A percentile compares a stretch with the other conserved stretches of the same genome.
These are phyloP conservation scores for Centruroides vittatus DNA, from an alignment of 1,140 invertebrate species.

Conservation along the genomic window DNA sequence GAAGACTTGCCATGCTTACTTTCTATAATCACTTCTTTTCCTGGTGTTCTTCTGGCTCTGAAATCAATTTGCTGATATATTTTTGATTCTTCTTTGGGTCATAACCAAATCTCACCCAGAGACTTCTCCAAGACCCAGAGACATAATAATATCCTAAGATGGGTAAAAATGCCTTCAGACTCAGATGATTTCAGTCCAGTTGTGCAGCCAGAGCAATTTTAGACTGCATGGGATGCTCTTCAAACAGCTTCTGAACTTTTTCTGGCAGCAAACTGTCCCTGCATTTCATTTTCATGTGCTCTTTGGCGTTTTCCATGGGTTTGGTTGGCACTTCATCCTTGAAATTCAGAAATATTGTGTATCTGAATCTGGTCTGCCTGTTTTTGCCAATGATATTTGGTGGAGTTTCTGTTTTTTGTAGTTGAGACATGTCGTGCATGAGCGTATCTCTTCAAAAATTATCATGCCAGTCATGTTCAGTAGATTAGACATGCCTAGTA, in stretches of 20 bases:
- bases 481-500: slow-evolving; percentile 2
- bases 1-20: background rate
- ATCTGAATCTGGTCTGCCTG: no score
- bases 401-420: no score
- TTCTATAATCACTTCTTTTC: no score
- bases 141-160: slow-evolving; percentile 65
- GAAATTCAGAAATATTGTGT: no score
- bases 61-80: slow-evolving; percentile 32
- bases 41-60: slow-evolving; percentile 17
- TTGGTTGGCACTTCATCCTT: no score
- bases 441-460: no score
- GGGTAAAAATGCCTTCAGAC: slow-evolving; percentile 64
- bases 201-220: slow-evolving; percentile 48
- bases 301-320: no score
- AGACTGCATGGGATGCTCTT: slow-evolving; percentile 67
- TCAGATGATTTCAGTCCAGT: slow-evolving; percentile 39
- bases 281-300: no score
- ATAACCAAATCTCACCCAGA: slow-evolving; percentile 32
- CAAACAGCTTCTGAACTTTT: background rate
- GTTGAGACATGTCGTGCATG: no score
- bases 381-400: slow-evolving; percentile 32
- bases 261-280: no score
- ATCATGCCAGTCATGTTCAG: slow-evolving; percentile 16
- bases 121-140: slow-evolving; percentile 54
- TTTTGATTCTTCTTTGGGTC: slow-evolving; percentile 29